Base-by-base conservation (phyloP, 2,797 vertebrate genomes). In the Pseudotriccus pelzelni region DNA sequence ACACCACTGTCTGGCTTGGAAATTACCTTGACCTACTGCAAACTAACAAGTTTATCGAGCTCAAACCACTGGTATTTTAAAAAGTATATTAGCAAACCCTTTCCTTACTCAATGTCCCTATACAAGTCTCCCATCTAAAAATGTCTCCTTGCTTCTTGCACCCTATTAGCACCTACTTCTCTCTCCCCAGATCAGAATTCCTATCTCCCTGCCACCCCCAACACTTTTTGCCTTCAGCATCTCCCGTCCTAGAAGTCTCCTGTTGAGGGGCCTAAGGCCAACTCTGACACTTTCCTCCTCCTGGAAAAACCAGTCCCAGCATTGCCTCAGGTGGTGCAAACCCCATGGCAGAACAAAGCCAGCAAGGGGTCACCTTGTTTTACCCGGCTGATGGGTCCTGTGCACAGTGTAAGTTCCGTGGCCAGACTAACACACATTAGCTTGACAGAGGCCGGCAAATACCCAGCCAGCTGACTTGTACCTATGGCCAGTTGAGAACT, bases 391-490 rank as follows among this genome's bases (percentile, higher is more conserved):
- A 12, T 6, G 3, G 36, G 24, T 79, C 52, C 44, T 56, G 7
- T 36, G 50, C 20, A 60, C 24, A 68, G 12, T 18, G 16, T 6
- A 17, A 52, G 36, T 59, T 70, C 53, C 59, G 52, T 3, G 1
- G 27, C 27, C 55, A 68, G 44, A 25, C 47, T 39, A 70, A 46
- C 14, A 56, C 18, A 10, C 0, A 1, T 28, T 28, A 80, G 47
- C 76, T 80, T 55, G 36, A 24, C 1, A 4, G 52, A 69, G 15
- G 34, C 32, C 8, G 28, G 41, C 3, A 15, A 81, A 47, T 37
- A 30, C 0, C 0, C 2, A 2, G 34, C 75, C 22, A 55, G 27
- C 39, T 84, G 4, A 1, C 28, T 76, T 52, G n/a, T 49, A 58
- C 24, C 10, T 22, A 13, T 6, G n/a, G 55, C 43, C 50, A 58